A percentile compares a stretch with the other conserved stretches of the same genome.
phyloP scores from a whole-genome alignment of 2,113 vertebrate genomes.

The Naja naja region DNA sequence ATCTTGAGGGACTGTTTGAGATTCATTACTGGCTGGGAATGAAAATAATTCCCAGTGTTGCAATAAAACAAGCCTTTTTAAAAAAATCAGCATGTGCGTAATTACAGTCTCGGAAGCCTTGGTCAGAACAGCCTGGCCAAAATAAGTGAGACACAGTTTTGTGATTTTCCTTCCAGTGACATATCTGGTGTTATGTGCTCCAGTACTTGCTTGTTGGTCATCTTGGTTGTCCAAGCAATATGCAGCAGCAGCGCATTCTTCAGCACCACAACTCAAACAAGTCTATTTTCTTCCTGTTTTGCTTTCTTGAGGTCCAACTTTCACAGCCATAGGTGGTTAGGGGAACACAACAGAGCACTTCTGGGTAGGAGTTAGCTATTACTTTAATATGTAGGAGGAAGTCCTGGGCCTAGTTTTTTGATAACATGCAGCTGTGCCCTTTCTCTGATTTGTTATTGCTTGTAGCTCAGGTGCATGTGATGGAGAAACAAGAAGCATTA shows the following conservation, averaged over 20 bases:
- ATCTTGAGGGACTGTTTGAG: too few relatives aligned
- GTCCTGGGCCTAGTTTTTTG: constrained; percentile 14
- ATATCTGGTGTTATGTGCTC: neutral
- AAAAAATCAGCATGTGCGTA: too few relatives aligned
- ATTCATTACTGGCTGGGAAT: too few relatives aligned
- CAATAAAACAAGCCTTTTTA: too few relatives aligned
- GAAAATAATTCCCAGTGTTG: too few relatives aligned
- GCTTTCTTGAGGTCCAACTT: neutral
- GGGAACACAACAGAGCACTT: neutral
- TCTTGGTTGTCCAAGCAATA: neutral
- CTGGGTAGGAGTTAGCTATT: constrained; percentile 37
- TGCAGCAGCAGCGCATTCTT: neutral
- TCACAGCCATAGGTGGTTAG: neutral
- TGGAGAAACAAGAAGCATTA: constrained; percentile 27
- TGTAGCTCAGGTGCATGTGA: constrained; percentile 32
- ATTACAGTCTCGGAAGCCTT: too few relatives aligned
- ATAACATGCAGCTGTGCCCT: constrained; percentile 11
- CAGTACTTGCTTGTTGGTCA: neutral
- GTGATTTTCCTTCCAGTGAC: neutral
- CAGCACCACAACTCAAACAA: neutral
- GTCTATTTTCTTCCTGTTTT: neutral
- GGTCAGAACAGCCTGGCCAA: neutral
- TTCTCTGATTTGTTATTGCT: constrained; percentile 39
- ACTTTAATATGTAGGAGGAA: constrained; percentile 10
- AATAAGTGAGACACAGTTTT: neutral